These are phyloP conservation scores for Sesamia inferens DNA, from an alignment of 2,888 invertebrate genomes.

Conservation along the genomic window DNA sequence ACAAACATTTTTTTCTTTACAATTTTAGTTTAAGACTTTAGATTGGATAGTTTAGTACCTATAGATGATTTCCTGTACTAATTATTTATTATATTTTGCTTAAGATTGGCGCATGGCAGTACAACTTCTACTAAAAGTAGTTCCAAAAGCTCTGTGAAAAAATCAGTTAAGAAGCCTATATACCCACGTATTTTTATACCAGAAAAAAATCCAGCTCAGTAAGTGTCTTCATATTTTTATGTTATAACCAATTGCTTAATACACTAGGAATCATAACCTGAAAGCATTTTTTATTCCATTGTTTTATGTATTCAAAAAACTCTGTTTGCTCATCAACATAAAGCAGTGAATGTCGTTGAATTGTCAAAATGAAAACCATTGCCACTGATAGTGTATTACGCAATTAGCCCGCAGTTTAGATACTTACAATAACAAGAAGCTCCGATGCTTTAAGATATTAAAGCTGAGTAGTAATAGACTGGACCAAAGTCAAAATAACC, in stretches of 20 bases:
- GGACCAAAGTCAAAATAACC: neutral
- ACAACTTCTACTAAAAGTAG: neutral
- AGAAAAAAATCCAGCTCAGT: slow-evolving; percentile 69
- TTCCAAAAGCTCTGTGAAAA: slow-evolving; percentile 29
- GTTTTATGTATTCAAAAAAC: neutral
- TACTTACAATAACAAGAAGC: neutral
- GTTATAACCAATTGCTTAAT: neutral
- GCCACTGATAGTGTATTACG: neutral
- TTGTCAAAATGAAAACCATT: neutral
- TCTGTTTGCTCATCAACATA: neutral
- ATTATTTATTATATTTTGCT: neutral
- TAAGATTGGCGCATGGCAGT: slow-evolving; percentile 8
- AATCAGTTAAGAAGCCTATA: neutral
- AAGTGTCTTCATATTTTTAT: slow-evolving; percentile 53
- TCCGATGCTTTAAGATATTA: neutral
- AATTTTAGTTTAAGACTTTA: neutral
- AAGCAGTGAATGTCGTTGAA: neutral
- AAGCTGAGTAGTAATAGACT: too few species aligned
- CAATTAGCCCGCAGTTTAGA: neutral
- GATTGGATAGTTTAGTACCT: neutral
- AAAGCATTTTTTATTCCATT: neutral
- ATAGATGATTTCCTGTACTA: neutral
- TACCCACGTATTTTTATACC: slow-evolving; percentile 44
- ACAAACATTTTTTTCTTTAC: neutral
- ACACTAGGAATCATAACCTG: neutral